Conservation (phyloP, 2,113 vertebrate genomes). For the Pedetes capensis region DNA sequence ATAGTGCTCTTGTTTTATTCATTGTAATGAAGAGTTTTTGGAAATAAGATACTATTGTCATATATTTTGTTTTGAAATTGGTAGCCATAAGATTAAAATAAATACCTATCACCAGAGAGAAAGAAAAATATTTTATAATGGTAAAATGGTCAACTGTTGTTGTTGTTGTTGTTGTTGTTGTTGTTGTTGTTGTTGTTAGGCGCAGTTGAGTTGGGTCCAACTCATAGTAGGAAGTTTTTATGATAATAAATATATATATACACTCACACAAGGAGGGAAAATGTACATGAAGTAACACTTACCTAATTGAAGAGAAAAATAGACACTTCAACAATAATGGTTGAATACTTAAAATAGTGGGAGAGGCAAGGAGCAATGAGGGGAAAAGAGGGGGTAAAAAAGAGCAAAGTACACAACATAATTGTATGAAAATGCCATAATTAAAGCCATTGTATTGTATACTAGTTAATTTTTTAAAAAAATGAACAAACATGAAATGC, state of each 20-base stretch:
- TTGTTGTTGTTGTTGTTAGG: no score
- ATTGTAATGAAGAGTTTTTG: no score
- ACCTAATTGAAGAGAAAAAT: not conserved
- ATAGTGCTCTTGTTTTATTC: no score
- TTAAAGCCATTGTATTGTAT: no score
- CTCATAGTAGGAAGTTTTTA: not conserved
- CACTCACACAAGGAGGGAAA: not conserved
- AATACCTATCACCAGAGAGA: not conserved
- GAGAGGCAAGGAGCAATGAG: not conserved
- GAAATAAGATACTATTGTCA: no score
- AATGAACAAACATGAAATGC: not conserved
- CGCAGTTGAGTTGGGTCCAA: no score
- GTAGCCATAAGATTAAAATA: no score
- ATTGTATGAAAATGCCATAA: conserved; percentile 14
- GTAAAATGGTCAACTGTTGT: not conserved
- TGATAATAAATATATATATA: not conserved
- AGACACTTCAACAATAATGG: not conserved
- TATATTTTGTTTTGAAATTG: no score
- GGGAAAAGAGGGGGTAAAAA: no score
- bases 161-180: no score
- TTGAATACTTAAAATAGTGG: not conserved
- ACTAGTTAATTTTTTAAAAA: no score
- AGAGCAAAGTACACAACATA: not conserved
- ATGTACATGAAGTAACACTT: not conserved
- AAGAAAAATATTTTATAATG: not conserved